A percentile compares a stretch with the other conserved stretches of the same genome.
phyloP scores from a whole-genome alignment of 2,113 vertebrate genomes.

The Brachyhypopomus gauderio region DNA sequence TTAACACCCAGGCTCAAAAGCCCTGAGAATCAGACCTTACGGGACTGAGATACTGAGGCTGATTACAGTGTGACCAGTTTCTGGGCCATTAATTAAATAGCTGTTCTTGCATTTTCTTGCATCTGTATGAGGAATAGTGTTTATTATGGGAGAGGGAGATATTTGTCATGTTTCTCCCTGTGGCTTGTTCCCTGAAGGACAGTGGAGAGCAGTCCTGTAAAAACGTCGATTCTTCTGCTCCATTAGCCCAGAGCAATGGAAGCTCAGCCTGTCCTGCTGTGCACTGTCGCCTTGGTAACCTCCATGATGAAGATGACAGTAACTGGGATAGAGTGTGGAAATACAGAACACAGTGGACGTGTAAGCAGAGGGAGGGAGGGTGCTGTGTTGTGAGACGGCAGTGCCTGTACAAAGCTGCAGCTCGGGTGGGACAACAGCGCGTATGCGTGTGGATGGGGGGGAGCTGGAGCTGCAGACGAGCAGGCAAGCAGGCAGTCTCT shows the following conservation, averaged over 20 bases:
- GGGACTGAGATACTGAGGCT: background rate
- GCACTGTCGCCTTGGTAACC: constrained; percentile 40
- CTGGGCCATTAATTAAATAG: constrained; percentile 36
- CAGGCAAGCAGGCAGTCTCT: constrained; percentile 24
- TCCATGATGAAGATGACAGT: constrained; percentile 19
- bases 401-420: background rate
- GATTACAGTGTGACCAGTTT: constrained; percentile 16
- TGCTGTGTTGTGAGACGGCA: constrained; percentile 5
- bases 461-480: background rate
- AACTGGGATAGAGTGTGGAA: background rate
- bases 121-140: background rate
- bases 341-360: background rate
- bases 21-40: background rate
- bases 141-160: constrained; percentile 13
- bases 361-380: background rate
- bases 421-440: no score
- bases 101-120: constrained; percentile 9
- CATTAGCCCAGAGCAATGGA: constrained; percentile 41
- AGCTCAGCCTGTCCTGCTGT: constrained; percentile 24
- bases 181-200: background rate
- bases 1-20: background rate
- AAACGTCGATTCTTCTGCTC: constrained; percentile 35
- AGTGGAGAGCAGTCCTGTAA: constrained; percentile 7
- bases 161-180: background rate
- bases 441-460: no score